Evolutionary conservation across 2,797 vertebrate genomes (phyloP).

Genomic region (Natrix natrix): DNA sequence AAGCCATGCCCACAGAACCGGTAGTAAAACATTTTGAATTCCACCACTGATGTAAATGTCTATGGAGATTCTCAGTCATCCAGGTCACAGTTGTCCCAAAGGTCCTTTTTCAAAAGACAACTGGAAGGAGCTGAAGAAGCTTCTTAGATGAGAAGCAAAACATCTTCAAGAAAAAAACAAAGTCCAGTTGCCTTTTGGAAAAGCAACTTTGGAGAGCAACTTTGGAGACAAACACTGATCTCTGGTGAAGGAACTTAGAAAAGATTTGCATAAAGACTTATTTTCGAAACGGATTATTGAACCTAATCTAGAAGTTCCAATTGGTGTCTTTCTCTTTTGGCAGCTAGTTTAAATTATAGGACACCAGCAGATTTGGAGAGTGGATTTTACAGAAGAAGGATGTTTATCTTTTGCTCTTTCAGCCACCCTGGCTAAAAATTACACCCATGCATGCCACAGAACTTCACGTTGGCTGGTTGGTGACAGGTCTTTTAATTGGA

Average conservation of each 20-base stretch:
- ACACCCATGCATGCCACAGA: constrained; percentile 33
- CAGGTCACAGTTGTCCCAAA: background rate
- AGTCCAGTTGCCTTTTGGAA: background rate
- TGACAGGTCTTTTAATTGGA: constrained; percentile 41
- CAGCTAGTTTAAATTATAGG: background rate
- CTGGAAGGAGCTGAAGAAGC: background rate
- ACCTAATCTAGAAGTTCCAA: background rate
- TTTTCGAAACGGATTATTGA: background rate
- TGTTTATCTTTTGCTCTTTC: constrained; percentile 17
- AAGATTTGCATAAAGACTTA: background rate
- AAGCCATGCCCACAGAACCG: too few relatives aligned
- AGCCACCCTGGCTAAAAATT: constrained; percentile 41
- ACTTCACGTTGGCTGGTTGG: constrained; percentile 32
- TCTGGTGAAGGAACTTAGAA: background rate
- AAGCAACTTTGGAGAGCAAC: background rate
- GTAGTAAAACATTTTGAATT: too few relatives aligned
- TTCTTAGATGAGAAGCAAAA: background rate
- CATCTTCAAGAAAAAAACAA: background rate
- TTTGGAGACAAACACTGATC: background rate
- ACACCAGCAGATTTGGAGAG: background rate
- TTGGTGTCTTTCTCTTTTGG: background rate
- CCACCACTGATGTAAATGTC: background rate
- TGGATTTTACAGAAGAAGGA: background rate
- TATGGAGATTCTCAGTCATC: background rate
- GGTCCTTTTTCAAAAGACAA: background rate